Percentiles rank a stretch among this genome's conserved stretches.
phyloP scores from a whole-genome alignment of 2,888 invertebrate genomes.

The Drosophila testacea region DNA sequence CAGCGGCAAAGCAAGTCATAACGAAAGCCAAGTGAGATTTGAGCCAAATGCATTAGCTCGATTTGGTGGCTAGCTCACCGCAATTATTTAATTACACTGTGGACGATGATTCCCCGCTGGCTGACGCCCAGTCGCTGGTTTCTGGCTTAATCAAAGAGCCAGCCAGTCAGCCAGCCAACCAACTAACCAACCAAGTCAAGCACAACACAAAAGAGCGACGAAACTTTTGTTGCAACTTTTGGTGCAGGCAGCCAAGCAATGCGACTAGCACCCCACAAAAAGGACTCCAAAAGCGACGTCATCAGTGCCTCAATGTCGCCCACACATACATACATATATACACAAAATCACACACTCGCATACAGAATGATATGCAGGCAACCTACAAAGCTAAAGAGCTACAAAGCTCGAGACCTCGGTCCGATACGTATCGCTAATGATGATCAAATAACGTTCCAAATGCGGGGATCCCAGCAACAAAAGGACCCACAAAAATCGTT shows the following conservation, averaged over 20 bases:
- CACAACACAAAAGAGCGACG: conserved; percentile 56
- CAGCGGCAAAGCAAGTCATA: conserved; percentile 49
- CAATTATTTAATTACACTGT: conserved; percentile 77
- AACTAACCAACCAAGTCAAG: conserved; percentile 32
- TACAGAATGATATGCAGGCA: conserved; percentile 27
- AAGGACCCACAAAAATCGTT: conserved; percentile 68
- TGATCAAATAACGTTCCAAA: conserved; percentile 78
- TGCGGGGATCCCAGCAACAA: conserved; percentile 46
- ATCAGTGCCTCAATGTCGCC: conserved; percentile 36
- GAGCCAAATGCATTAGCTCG: conserved; percentile 72
- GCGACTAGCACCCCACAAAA: conserved; percentile 56
- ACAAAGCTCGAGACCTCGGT: conserved; percentile 46
- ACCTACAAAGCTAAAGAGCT: conserved; percentile 41
- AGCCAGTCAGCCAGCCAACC: conserved; percentile 32
- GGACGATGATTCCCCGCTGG: conserved; percentile 21
- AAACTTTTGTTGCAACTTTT: conserved; percentile 74
- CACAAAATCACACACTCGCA: not conserved
- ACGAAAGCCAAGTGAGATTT: conserved; percentile 52
- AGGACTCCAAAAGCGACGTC: conserved; percentile 29
- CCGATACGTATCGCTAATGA: conserved; percentile 79
- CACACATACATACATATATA: conserved; percentile 32
- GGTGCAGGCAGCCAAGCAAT: conserved; percentile 64
- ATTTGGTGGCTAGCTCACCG: conserved; percentile 70
- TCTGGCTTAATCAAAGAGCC: conserved; percentile 70
- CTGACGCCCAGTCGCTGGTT: conserved; percentile 18